Evolutionary conservation across 2,888 invertebrate species (phyloP), one percentile per base, ranked within the genome.

Genomic region (Cheilosia pagana): DNA sequence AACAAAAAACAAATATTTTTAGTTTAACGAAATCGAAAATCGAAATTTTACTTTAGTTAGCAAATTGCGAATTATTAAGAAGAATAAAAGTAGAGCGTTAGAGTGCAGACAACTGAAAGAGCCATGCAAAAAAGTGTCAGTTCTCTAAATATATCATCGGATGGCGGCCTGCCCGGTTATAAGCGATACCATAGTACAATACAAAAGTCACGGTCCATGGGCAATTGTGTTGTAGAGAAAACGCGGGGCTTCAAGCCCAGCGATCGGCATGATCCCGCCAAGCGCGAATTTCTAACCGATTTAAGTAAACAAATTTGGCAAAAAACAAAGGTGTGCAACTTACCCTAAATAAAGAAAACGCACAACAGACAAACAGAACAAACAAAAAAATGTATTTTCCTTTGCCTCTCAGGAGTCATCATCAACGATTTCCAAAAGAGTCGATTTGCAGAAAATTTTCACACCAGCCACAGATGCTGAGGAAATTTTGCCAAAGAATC

Each of bases 371-470:
- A 76, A 70, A 55, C 48, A 57, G 19, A 43, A 53, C 12, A 48
- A 59, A 65, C 63, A 79, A 35, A 78, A 48, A 50, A 53, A 2
- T 59, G 5, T 48, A 35, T 71, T 71, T 68, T 74, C 23, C 23
- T 55, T 74, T 81, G 45, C 31, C 48, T 65, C 43, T 67, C 79
- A 87, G 85, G 89, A 90, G 89, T 89, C 90, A 87, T 87, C 89
- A 39, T 87, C 89, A 67, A 88, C 89, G 78, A 87, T 94, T 89
- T 93, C 93, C 88, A 94, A 94, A 88, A 94, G 94, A 87, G 94
- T 97, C 89, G 96, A 96, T 92, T 93, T 97, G 90, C 96, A 96
- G 92, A 97, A 97, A 92, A 95, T 97, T 89, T 96, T 97, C 92
- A 97, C 96, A 3, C 97, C 97, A 68, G 96, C 97, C n/a, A 94